Evolutionary conservation across 2,113 vertebrate genomes (phyloP).

Genomic region (Rhodinocichla rosea): DNA sequence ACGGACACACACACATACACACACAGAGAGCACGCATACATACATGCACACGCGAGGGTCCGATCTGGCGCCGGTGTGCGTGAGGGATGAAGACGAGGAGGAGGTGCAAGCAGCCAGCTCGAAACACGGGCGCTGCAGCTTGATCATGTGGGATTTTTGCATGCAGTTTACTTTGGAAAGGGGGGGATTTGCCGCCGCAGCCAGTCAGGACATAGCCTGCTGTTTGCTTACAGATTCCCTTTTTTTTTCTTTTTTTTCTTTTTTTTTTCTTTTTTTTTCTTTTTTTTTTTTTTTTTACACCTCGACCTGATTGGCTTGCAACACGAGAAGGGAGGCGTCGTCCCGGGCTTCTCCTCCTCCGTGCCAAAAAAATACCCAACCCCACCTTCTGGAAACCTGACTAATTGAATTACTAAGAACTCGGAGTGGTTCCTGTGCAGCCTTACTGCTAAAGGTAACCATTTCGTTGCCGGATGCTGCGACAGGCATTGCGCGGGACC

Average conservation of each 20-base stretch:
- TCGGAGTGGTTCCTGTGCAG: constrained; percentile 55
- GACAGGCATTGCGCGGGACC: not conserved
- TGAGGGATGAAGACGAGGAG: not conserved
- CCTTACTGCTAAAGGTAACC: constrained; percentile 44
- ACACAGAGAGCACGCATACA: constrained; percentile 33
- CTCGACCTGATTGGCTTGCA: constrained; percentile 69
- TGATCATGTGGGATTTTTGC: constrained; percentile 74
- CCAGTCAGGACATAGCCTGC: constrained; percentile 69
- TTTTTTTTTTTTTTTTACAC: not conserved
- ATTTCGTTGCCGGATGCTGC: constrained; percentile 23
- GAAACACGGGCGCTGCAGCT: constrained; percentile 25
- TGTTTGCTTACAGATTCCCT: constrained; percentile 62
- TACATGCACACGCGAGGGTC: constrained; percentile 48
- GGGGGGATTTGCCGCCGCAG: constrained; percentile 56
- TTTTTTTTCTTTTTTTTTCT: too few species aligned
- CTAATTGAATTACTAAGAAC: constrained; percentile 88
- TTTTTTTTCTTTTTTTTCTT: not conserved
- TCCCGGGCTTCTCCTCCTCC: constrained; percentile 36
- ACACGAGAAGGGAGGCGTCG: constrained; percentile 76
- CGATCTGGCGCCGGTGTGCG: not conserved
- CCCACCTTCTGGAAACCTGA: constrained; percentile 81
- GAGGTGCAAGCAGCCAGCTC: constrained; percentile 36
- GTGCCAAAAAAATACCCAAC: constrained; percentile 47
- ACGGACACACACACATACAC: not conserved
- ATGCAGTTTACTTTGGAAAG: constrained; percentile 70